phyloP scores from a whole-genome alignment of 2,797 vertebrate species.

The Echiichthys vipera region DNA sequence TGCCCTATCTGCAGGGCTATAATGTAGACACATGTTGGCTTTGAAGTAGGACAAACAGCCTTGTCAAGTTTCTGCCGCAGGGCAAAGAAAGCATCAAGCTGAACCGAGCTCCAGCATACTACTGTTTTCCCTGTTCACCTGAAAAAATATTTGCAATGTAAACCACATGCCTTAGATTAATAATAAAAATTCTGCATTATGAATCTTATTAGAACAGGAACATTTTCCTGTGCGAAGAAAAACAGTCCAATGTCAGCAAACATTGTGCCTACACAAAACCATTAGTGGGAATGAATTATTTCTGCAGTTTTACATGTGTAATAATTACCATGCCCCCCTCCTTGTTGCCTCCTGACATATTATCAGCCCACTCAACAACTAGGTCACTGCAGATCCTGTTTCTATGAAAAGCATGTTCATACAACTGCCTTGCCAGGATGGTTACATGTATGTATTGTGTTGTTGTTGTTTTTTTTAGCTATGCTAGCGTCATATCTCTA shows the following conservation, averaged over 20 bases:
- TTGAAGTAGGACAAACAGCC: constrained; percentile 53
- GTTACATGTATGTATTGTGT: not conserved
- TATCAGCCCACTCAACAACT: constrained; percentile 62
- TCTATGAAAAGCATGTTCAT: constrained; percentile 52
- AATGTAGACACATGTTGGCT: constrained; percentile 39
- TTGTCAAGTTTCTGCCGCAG: constrained; percentile 28
- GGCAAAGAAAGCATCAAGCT: constrained; percentile 23
- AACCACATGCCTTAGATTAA: constrained; percentile 29
- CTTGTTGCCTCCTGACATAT: constrained; percentile 50
- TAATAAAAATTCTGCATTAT: not conserved
- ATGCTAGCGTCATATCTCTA: not conserved
- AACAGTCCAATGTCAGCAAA: not conserved
- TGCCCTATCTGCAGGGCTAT: constrained; percentile 34
- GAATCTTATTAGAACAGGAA: constrained; percentile 12
- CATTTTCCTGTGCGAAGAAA: constrained; percentile 27
- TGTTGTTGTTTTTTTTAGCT: constrained; percentile 32
- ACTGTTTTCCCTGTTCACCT: constrained; percentile 6
- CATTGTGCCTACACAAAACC: constrained; percentile 30
- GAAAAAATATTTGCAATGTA: constrained; percentile 13
- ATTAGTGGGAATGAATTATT: constrained; percentile 47
- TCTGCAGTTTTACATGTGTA: constrained; percentile 42
- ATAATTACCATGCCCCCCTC: constrained; percentile 16
- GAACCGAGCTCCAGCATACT: not conserved
- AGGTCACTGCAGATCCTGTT: constrained; percentile 73
- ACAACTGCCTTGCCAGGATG: constrained; percentile 25